phyloP scores from a whole-genome alignment of 1,140 invertebrate species.

The Orius insidiosus region DNA sequence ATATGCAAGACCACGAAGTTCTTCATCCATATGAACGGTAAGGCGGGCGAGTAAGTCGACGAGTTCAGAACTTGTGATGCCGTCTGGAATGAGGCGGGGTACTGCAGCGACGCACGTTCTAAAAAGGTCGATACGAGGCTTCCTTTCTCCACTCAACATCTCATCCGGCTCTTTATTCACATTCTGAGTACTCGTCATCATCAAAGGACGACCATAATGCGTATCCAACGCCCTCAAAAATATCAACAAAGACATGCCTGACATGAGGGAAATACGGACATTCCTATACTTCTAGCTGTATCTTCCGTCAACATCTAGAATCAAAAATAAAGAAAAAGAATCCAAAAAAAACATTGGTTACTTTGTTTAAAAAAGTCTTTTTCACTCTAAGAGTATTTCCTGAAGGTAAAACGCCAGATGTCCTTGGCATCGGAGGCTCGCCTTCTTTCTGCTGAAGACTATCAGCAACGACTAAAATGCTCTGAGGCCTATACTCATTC shows the following conservation, averaged over 20 bases:
- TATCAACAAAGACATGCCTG: slow-evolving; percentile 84
- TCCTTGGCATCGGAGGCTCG: slow-evolving; percentile 92
- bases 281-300: slow-evolving; percentile 85
- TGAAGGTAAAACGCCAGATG: slow-evolving; percentile 81
- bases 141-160: slow-evolving; percentile 91
- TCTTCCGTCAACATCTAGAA: slow-evolving; percentile 77
- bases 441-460: slow-evolving; percentile 97
- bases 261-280: slow-evolving; percentile 95
- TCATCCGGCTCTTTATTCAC: slow-evolving; percentile 68
- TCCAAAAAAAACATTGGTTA: no score
- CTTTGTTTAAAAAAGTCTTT: slow-evolving; percentile 88
- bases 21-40: slow-evolving; percentile 86
- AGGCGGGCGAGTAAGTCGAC: slow-evolving; percentile 81
- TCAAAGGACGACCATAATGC: slow-evolving; percentile 85
- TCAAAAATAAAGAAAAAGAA: slow-evolving; percentile 1
- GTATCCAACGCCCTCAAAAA: slow-evolving; percentile 89
- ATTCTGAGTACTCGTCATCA: slow-evolving; percentile 63
- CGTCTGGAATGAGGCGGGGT: slow-evolving; percentile 90
- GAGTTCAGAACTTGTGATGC: slow-evolving; percentile 82
- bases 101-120: slow-evolving; percentile 96
- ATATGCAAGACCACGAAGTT: slow-evolving; percentile 76
- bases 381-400: slow-evolving; percentile 88
- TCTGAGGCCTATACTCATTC: slow-evolving; percentile 94
- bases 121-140: slow-evolving; percentile 94
- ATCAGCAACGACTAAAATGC: slow-evolving; percentile 97